phyloP scores from a whole-genome alignment of 2,113 vertebrate species.

The Gambusia holbrooki region DNA sequence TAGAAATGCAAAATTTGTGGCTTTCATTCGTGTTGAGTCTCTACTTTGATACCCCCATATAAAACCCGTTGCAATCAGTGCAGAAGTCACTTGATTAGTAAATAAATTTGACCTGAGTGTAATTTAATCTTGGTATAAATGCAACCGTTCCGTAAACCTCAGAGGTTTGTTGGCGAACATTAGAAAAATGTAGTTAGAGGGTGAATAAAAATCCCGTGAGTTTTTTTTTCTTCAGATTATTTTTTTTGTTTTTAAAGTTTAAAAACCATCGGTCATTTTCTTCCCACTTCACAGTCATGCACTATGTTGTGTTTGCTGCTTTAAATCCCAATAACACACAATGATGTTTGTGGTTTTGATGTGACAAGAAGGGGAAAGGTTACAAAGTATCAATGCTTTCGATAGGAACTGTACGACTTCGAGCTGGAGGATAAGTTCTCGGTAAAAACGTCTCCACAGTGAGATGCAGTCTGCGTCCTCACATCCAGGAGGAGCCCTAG shows the following conservation, averaged over 20 bases:
- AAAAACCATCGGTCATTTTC: background rate
- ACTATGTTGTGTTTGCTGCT: background rate
- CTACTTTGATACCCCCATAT: background rate
- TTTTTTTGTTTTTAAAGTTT: too few relatives aligned
- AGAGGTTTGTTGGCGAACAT: too few relatives aligned
- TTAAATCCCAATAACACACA: background rate
- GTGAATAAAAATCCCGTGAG: too few relatives aligned
- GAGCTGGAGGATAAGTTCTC: constrained; percentile 22
- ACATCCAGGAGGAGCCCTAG: constrained; percentile 53
- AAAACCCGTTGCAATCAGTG: background rate
- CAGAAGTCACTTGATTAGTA: background rate
- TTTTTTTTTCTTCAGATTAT: too few relatives aligned
- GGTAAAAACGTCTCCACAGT: constrained; percentile 5
- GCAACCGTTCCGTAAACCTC: too few relatives aligned
- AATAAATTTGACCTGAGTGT: background rate
- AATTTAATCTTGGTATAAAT: background rate
- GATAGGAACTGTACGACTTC: constrained; percentile 21
- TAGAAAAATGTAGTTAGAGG: too few relatives aligned
- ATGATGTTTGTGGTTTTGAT: background rate
- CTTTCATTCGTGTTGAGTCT: background rate
- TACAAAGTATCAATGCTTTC: too few relatives aligned
- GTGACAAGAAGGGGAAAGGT: background rate
- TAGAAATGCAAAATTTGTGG: background rate
- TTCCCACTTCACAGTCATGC: background rate
- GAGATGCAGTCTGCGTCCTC: constrained; percentile 9